Evolutionary conservation across 2,888 invertebrate species (phyloP).

Genomic region (Heliconius erato): DNA sequence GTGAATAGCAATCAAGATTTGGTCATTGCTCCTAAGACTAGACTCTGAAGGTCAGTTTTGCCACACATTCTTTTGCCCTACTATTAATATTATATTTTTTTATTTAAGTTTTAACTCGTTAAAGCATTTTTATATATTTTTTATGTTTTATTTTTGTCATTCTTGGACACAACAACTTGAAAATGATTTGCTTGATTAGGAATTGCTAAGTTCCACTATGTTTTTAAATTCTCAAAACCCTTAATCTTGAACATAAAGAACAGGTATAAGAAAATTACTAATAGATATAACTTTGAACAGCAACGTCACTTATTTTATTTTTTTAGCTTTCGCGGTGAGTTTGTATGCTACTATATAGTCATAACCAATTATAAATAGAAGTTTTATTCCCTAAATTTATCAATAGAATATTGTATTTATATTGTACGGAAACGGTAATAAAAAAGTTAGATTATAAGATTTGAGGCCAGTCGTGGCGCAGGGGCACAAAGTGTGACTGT

Average conservation of each 20-base stretch:
- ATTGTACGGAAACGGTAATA: too few species aligned
- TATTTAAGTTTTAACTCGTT: neutral
- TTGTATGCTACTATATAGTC: neutral
- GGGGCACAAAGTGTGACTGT: too few species aligned
- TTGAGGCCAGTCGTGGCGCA: too few species aligned
- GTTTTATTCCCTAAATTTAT: neutral
- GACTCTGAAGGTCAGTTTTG: constrained; percentile 32
- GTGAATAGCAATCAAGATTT: constrained; percentile 36
- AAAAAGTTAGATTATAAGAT: neutral
- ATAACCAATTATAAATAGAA: neutral
- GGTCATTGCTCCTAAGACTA: constrained; percentile 40
- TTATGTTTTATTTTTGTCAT: neutral
- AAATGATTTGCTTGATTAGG: neutral
- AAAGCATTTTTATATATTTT: neutral
- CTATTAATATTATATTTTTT: neutral
- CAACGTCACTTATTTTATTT: neutral
- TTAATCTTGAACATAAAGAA: neutral
- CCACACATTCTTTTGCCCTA: constrained; percentile 1
- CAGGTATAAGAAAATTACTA: neutral
- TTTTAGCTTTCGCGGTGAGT: neutral
- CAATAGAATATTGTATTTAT: neutral
- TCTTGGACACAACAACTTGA: neutral
- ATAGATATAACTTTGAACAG: neutral
- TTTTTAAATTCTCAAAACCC: neutral
- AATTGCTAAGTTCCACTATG: neutral